phyloP scores from a whole-genome alignment of 2,888 invertebrate genomes.

The Mantis religiosa region DNA sequence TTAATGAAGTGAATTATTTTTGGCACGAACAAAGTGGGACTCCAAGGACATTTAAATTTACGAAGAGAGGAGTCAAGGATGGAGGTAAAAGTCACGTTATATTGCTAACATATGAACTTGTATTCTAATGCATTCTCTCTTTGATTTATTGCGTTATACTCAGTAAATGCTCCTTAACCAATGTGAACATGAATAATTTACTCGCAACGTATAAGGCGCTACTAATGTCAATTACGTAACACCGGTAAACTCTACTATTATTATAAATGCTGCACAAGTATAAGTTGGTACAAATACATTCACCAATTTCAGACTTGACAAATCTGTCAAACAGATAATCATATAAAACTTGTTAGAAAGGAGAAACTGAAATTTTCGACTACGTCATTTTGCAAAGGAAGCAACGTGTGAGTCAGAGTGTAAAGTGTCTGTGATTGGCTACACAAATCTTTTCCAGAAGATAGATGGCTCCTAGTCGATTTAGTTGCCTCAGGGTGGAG shows the following conservation, averaged over 20 bases:
- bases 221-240: too few species aligned
- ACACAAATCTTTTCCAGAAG: not conserved
- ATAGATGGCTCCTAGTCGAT: conserved; percentile 27
- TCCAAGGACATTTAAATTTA: too few species aligned
- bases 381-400: not conserved
- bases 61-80: too few species aligned
- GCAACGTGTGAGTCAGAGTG: not conserved
- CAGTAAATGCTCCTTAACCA: too few species aligned
- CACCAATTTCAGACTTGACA: not conserved
- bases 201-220: too few species aligned
- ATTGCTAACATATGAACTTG: too few species aligned
- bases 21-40: too few species aligned
- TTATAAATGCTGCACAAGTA: not conserved
- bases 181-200: too few species aligned
- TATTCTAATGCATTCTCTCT: too few species aligned
- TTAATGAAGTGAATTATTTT: too few species aligned
- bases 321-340: not conserved
- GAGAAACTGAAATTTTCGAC: not conserved
- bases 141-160: too few species aligned
- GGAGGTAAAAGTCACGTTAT: too few species aligned
- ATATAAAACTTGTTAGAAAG: not conserved
- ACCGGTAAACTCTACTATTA: not conserved
- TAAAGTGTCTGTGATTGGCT: not conserved
- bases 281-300: not conserved
- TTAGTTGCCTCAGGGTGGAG: conserved; percentile 57